Conservation (phyloP, 1,140 invertebrate species). For the Leptoteleia sp. region DNA sequence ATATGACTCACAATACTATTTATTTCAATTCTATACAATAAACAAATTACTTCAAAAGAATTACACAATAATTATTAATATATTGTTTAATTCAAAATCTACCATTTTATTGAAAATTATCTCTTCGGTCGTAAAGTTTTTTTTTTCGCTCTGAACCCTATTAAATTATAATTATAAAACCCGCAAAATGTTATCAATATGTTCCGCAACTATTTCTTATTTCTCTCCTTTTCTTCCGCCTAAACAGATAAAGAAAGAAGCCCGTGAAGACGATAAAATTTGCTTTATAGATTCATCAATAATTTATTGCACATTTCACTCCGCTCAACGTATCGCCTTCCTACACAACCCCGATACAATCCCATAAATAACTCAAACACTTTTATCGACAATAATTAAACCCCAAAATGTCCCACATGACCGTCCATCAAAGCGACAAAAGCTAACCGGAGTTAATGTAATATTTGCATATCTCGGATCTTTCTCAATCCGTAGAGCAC, state of each 20-base stretch:
- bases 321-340: constrained; percentile 18
- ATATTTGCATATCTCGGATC: constrained; percentile 58
- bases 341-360: constrained; percentile 3
- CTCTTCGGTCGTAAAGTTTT: too few species aligned
- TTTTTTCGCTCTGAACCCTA: too few species aligned
- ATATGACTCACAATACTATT: too few species aligned
- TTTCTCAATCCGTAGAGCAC: constrained; percentile 42
- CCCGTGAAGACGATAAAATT: constrained; percentile 8
- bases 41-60: too few species aligned
- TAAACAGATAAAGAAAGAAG: constrained; percentile 8
- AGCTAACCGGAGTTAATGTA: constrained; percentile 44
- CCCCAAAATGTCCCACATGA: constrained; percentile 38
- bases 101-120: too few species aligned
- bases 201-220: too few species aligned
- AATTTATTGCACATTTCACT: constrained; percentile 21
- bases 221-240: background rate
- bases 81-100: too few species aligned
- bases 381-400: constrained; percentile 54
- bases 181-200: too few species aligned
- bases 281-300: constrained; percentile 43
- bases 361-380: constrained; percentile 47
- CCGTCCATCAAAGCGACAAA: constrained; percentile 48
- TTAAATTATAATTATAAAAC: too few species aligned
- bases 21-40: too few species aligned
- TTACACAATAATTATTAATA: too few species aligned